Evolutionary conservation across 2,113 vertebrate genomes (phyloP), one percentile per base, ranked within the genome.

Genomic region (Corvus hawaiiensis): DNA sequence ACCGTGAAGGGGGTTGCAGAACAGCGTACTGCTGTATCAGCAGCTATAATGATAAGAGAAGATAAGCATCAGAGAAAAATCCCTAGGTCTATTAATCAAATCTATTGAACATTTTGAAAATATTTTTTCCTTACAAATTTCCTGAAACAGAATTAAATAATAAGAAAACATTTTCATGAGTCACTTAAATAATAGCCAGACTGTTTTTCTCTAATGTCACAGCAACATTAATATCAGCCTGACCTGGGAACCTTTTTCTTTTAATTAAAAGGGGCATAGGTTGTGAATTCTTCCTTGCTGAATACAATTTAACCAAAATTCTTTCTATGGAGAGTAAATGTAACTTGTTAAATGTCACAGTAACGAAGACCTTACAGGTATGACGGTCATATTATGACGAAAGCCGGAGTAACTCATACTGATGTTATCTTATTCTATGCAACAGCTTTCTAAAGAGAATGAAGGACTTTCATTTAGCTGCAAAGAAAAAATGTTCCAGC

Each of bases 401-500:
- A 88, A 90, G n/a, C 26, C 48, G 61, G 8, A 13, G 20, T 76
- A 83, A 87, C 16, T 79, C 44, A 32, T 56, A 49, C 44, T 44
- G 59, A 87, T 82, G 72, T 52, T 85, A 66, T 30, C 68, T 77
- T 78, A 41, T 69, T 80, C 62, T 73, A 39, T 14, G 3, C 33
- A 84, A 44, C 22, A 77, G 14, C 43, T 63, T 86, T 74, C 75
- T 66, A 33, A 80, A 93, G 35, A 92, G 48, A 83, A 74, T 63
- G 27, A 87, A 93, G 23, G 63, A 88, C 67, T 91, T 91, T 55
- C 27, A 77, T 80, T 87, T 91, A 74, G 48, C 85, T 81, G 35
- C 24, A 80, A 84, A 63, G 27, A 67, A 93, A 87, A 82, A 46
- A 4, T 1, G 1, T 67, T 96, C 19, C 10, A 41, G 46, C 43